These are phyloP conservation scores for Eumeta japonica DNA, from an alignment of 1,140 invertebrate genomes.

Conservation along the genomic window DNA sequence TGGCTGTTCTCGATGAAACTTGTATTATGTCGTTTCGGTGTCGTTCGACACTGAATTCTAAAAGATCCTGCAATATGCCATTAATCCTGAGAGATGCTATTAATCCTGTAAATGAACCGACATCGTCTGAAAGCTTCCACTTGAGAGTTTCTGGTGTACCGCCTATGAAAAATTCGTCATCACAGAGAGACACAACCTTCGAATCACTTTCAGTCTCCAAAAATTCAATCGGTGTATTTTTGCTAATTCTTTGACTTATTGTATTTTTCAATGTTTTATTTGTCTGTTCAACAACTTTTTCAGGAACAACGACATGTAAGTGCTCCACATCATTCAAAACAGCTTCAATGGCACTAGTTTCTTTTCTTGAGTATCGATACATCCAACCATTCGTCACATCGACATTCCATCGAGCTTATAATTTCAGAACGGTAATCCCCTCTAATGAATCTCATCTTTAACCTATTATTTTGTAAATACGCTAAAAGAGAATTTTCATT, in stretches of 20 bases:
- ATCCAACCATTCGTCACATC: slow-evolving; percentile 37
- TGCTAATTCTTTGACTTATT: not conserved
- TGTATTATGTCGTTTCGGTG: slow-evolving; percentile 27
- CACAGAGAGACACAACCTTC: slow-evolving; percentile 19
- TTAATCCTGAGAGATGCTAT: slow-evolving; percentile 34
- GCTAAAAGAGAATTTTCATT: slow-evolving; percentile 30
- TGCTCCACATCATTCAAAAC: slow-evolving; percentile 32
- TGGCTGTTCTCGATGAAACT: slow-evolving; percentile 38
- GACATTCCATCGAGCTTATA: slow-evolving; percentile 27
- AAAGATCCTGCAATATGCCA: slow-evolving; percentile 27
- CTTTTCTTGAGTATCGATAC: slow-evolving; percentile 27
- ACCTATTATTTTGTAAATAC: slow-evolving; percentile 27
- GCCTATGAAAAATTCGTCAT: slow-evolving; percentile 38
- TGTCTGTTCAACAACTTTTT: slow-evolving; percentile 1
- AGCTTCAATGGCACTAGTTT: slow-evolving; percentile 30
- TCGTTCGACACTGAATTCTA: slow-evolving; percentile 25
- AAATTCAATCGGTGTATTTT: not conserved
- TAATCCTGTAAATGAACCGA: slow-evolving; percentile 25
- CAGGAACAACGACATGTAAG: slow-evolving; percentile 27
- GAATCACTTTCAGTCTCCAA: not conserved
- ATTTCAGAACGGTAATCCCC: slow-evolving; percentile 27
- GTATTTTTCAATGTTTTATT: not conserved
- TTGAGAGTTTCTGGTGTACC: slow-evolving; percentile 24
- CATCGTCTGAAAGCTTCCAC: slow-evolving; percentile 19
- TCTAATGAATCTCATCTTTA: slow-evolving; percentile 29